Conservation (phyloP, 1,140 invertebrate species). For the Piezodorus guildinii region DNA sequence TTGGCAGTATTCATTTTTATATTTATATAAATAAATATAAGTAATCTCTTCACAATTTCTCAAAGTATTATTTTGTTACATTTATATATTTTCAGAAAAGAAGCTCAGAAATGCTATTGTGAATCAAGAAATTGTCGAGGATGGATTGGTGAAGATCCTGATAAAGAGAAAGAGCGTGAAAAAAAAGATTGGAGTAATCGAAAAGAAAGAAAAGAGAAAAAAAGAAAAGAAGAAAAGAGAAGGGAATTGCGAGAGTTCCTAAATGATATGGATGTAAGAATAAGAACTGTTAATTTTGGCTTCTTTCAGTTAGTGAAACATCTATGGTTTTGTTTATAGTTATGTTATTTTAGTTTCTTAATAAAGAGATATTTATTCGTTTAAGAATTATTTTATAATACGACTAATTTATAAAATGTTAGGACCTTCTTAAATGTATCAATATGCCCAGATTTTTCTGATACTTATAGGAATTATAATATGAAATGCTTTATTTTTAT, state of each 20-base stretch:
- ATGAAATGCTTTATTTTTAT: too few species aligned
- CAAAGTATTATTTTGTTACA: neutral
- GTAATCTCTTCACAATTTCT: too few species aligned
- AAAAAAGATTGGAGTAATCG: conserved; percentile 29
- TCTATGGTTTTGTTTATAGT: neutral
- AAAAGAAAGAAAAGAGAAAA: conserved; percentile 22
- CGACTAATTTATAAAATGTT: too few species aligned
- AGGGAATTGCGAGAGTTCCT: conserved; percentile 32
- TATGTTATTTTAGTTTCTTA: neutral
- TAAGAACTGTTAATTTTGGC: neutral
- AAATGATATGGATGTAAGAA: conserved; percentile 52
- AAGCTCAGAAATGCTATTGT: conserved; percentile 90
- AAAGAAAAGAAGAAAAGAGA: conserved; percentile 27
- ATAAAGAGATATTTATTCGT: neutral
- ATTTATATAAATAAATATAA: too few species aligned
- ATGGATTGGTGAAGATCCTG: conserved; percentile 81
- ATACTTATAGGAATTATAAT: too few species aligned
- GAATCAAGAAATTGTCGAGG: conserved; percentile 76
- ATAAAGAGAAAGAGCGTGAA: conserved; percentile 38
- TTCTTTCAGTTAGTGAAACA: neutral
- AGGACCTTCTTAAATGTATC: too few species aligned
- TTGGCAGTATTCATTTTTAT: too few species aligned
- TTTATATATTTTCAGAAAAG: conserved; percentile 48
- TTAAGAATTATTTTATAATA: neutral
- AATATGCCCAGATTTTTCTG: too few species aligned